Evolutionary conservation across 2,113 vertebrate genomes (phyloP).

Genomic region (Ptilorrhoa leucosticta): DNA sequence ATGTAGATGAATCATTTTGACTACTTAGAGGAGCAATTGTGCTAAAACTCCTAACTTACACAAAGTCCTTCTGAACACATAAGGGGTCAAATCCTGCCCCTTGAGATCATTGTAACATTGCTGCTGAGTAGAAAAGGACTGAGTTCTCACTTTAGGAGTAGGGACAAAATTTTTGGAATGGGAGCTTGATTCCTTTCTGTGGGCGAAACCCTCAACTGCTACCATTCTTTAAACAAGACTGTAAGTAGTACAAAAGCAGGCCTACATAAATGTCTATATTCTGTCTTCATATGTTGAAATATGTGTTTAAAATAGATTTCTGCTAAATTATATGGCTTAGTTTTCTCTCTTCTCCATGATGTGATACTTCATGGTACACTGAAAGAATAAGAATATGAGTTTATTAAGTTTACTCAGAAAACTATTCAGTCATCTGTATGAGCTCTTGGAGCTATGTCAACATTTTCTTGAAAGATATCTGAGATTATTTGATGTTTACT

Average conservation of each 20-base stretch:
- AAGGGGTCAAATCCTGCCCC: constrained; percentile 16
- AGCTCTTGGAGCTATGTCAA: constrained; percentile 78
- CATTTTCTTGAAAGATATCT: constrained; percentile 80
- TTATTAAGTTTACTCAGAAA: constrained; percentile 78
- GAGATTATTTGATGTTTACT: constrained; percentile 80
- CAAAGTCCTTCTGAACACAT: constrained; percentile 27
- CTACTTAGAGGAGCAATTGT: constrained; percentile 59
- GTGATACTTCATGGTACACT: constrained; percentile 45
- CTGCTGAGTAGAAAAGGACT: neutral
- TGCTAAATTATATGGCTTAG: constrained; percentile 8
- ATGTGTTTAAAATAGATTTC: constrained; percentile 17
- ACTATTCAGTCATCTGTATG: constrained; percentile 67
- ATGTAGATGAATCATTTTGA: constrained; percentile 58
- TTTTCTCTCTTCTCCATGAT: constrained; percentile 20
- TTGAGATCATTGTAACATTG: neutral
- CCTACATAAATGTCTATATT: neutral
- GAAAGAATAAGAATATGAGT: constrained; percentile 72
- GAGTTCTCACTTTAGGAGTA: neutral
- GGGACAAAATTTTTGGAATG: neutral
- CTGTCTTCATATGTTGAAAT: neutral
- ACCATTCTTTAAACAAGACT: neutral
- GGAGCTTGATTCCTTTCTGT: neutral
- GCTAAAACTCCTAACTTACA: constrained; percentile 37
- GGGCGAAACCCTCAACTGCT: neutral
- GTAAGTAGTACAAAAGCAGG: neutral